Percentiles rank a stretch among this genome's conserved stretches.
phyloP scores from a whole-genome alignment of 2,797 vertebrate genomes.

The Coendou prehensilis region DNA sequence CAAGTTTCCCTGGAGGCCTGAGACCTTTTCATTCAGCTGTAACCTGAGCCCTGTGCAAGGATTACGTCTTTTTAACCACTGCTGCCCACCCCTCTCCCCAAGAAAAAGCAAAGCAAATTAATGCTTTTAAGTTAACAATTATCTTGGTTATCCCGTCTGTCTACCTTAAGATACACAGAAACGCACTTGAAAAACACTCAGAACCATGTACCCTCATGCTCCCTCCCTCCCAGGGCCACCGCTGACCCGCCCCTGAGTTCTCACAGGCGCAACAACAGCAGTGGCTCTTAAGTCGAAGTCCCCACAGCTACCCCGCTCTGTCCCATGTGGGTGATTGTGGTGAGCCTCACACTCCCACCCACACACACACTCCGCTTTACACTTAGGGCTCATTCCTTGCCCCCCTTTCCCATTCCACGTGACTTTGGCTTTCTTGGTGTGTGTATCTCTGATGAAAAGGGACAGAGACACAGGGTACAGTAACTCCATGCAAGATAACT shows the following conservation, averaged over 20 bases:
- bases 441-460: background rate
- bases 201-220: conserved; percentile 63
- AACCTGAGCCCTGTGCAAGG: conserved; percentile 78
- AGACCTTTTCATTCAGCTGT: conserved; percentile 82
- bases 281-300: background rate
- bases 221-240: background rate
- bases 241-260: background rate
- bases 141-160: conserved; percentile 84
- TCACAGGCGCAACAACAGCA: background rate
- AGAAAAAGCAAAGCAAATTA: conserved; percentile 82
- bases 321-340: background rate
- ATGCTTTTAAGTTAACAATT: conserved; percentile 86
- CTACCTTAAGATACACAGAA: conserved; percentile 82
- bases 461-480: background rate
- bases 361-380: background rate
- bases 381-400: background rate
- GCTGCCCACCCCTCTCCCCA: background rate
- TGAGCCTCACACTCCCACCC: background rate
- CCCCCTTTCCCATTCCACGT: background rate
- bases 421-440: background rate
- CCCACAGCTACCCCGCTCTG: background rate
- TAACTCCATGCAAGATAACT: background rate
- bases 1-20: conserved; percentile 68
- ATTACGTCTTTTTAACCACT: conserved; percentile 81
- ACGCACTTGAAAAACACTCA: conserved; percentile 80